These are phyloP conservation scores for Anthrax anthrax DNA, from an alignment of 2,888 invertebrate genomes.

Conservation along the genomic window DNA sequence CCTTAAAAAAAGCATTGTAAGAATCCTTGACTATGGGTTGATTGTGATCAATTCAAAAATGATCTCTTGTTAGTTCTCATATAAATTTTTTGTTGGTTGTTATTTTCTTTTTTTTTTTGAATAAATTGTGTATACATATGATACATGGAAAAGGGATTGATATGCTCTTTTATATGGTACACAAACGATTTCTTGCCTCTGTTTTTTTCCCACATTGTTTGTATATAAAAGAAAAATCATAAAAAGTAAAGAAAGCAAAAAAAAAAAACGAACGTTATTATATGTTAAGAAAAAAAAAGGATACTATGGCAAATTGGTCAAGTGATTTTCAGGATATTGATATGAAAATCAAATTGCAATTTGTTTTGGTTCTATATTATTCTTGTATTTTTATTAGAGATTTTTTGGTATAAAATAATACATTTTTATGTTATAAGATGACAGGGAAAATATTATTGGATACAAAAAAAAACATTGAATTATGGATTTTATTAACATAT, in stretches of 20 bases:
- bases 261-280: too few relatives aligned
- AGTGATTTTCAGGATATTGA: slow-evolving; percentile 12
- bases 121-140: neutral
- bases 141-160: slow-evolving; percentile 2
- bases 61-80: slow-evolving; percentile 3
- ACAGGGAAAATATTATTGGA: too few relatives aligned
- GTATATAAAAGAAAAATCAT: too few relatives aligned
- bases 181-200: too few relatives aligned
- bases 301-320: slow-evolving; percentile 11
- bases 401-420: neutral
- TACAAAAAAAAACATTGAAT: neutral
- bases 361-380: neutral
- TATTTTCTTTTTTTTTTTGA: neutral
- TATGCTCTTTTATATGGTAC: too few relatives aligned
- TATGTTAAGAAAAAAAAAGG: neutral
- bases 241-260: too few relatives aligned
- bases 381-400: slow-evolving; percentile 3
- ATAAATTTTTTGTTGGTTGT: neutral
- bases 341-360: slow-evolving; percentile 12
- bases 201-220: too few relatives aligned
- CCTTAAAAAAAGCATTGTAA: neutral
- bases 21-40: neutral
- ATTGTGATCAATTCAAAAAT: slow-evolving; percentile 6
- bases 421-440: too few relatives aligned
- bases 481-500: slow-evolving; percentile 4